These are phyloP conservation scores for Melolontha melolontha DNA, from an alignment of 2,888 invertebrate genomes.

Conservation along the genomic window DNA sequence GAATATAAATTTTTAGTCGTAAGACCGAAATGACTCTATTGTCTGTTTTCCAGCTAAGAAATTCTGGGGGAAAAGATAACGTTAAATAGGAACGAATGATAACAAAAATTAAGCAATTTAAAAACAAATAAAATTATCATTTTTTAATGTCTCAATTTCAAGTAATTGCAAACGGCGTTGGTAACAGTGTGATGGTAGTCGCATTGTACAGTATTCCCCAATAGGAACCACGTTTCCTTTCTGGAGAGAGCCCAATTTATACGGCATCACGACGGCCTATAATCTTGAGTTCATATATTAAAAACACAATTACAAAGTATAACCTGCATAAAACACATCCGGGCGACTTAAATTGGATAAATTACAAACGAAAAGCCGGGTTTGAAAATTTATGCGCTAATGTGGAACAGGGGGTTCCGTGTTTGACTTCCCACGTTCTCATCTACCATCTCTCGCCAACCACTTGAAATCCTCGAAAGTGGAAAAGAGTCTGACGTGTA, in stretches of 20 bases:
- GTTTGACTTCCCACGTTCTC: constrained; percentile 16
- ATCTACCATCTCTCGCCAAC: constrained; percentile 4
- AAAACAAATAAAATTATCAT: constrained; percentile 3
- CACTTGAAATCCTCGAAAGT: constrained; percentile 1
- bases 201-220: not conserved
- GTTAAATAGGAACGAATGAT: not conserved
- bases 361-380: constrained; percentile 52
- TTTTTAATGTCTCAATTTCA: constrained; percentile 16
- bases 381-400: constrained; percentile 52
- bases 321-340: constrained; percentile 49
- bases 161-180: constrained; percentile 10
- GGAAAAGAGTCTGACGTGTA: constrained; percentile 7
- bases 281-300: constrained; percentile 51
- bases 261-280: constrained; percentile 34
- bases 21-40: not conserved
- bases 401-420: constrained; percentile 39
- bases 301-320: constrained; percentile 51
- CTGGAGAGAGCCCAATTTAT: constrained; percentile 11
- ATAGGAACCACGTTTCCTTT: too few relatives aligned
- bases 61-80: not conserved
- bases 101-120: constrained; percentile 9
- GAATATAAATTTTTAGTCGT: not conserved
- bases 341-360: constrained; percentile 50
- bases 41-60: not conserved
- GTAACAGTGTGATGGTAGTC: not conserved